These are phyloP conservation scores for Anoplopoma fimbria DNA, from an alignment of 2,113 vertebrate genomes.

Conservation along the genomic window DNA sequence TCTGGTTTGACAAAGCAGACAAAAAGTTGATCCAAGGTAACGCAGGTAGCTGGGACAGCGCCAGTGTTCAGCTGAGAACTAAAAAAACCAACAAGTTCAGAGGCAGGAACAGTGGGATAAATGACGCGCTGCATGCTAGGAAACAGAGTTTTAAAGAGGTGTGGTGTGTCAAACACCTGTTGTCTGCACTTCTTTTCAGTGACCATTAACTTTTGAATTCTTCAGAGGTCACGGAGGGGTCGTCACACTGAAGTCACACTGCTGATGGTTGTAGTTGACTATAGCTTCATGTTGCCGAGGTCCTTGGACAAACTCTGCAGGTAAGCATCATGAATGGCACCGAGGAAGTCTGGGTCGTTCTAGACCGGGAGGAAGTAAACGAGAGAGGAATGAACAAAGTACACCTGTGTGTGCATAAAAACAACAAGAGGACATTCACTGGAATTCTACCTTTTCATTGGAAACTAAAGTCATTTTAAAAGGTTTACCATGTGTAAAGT, in stretches of 20 bases:
- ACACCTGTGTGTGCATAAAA: too few relatives aligned
- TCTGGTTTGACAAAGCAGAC: slow-evolving; percentile 1
- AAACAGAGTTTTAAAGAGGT: background rate
- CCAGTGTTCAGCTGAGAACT: background rate
- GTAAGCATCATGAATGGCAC: slow-evolving; percentile 94
- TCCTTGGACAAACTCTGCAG: slow-evolving; percentile 92
- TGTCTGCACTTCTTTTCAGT: background rate
- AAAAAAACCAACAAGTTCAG: background rate
- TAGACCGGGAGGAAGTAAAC: slow-evolving; percentile 64
- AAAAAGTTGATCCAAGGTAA: slow-evolving; percentile 5
- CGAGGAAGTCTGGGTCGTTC: slow-evolving; percentile 94
- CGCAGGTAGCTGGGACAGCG: background rate
- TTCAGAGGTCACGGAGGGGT: background rate
- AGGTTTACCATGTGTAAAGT: background rate
- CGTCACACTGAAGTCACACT: background rate
- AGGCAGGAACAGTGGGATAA: background rate
- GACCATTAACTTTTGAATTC: background rate
- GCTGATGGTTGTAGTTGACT: slow-evolving; percentile 63
- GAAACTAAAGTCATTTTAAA: background rate
- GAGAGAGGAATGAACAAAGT: slow-evolving; percentile 2
- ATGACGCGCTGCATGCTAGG: background rate
- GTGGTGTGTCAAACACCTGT: slow-evolving; percentile 17
- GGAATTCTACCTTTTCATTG: background rate
- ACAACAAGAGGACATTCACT: background rate
- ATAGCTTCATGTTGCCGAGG: slow-evolving; percentile 89